Evolutionary conservation across 2,797 vertebrate genomes (phyloP).

Genomic region (Thamnophis elegans): DNA sequence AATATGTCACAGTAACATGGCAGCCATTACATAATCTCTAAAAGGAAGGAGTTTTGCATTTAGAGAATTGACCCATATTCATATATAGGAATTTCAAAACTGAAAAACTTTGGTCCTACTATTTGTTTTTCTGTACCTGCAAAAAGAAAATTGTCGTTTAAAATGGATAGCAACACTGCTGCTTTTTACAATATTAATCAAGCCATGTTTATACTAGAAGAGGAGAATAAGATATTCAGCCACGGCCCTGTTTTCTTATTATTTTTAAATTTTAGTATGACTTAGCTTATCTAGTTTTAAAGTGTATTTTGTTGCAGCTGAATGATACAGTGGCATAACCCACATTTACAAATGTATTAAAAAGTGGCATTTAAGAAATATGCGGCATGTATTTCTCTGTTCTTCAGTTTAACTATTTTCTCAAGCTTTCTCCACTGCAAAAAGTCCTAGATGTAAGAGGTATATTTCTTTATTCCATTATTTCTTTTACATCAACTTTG

Average conservation of each 20-base stretch:
- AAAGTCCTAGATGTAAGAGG: not conserved
- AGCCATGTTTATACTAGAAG: not conserved
- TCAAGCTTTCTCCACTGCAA: no score
- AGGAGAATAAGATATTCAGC: not conserved
- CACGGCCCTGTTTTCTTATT: not conserved
- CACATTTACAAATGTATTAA: not conserved
- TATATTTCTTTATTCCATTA: not conserved
- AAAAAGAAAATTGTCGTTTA: not conserved
- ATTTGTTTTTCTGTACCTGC: conserved; percentile 11
- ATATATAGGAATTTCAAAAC: conserved; percentile 42
- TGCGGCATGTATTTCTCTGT: not conserved
- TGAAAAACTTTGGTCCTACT: conserved; percentile 41
- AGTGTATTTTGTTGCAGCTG: not conserved
- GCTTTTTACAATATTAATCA: conserved; percentile 33
- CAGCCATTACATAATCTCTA: conserved; percentile 50
- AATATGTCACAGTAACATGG: conserved; percentile 45
- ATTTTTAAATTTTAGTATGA: not conserved
- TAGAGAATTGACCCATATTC: conserved; percentile 52
- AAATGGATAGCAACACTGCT: conserved; percentile 46
- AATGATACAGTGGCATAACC: not conserved
- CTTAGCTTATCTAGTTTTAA: not conserved
- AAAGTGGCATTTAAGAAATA: not conserved
- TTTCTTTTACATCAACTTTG: not conserved
- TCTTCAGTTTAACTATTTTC: not conserved
- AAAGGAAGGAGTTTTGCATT: conserved; percentile 41